Evolutionary conservation across 2,113 vertebrate species (phyloP), one percentile per base, ranked within the genome.

Genomic region (Archilochus colubris): DNA sequence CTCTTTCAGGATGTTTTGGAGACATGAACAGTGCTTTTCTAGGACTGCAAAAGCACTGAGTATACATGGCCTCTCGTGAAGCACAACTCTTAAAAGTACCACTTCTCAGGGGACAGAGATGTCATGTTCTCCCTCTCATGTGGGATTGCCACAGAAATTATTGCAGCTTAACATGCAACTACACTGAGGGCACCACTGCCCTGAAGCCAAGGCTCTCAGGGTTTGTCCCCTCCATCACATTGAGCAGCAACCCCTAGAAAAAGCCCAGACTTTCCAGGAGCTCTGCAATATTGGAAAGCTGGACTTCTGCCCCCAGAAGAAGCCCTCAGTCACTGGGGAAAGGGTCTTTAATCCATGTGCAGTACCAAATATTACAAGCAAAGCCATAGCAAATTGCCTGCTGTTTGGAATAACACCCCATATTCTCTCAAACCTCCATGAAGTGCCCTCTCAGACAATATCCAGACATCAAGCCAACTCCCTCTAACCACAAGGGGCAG

Each of bases 61-160:
- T 6, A 36, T 1, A 3, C 21, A 3, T 0, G 1, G 14, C 11
- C 55, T 11, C 20, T 11, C 20, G 0, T 4, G 28, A 14, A 86
- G 31, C 40, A 28, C 66, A 51, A 43, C 38, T 54, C 53, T 68
- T 25, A 0, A 40, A 5, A 36, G 33, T 2, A 46, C 53, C n/a
- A 50, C 59, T 57, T 27, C n/a, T 72, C 46, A 8, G 48, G 69
- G n/a, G 58, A 79, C 30, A 68, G 18, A 33, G 44, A 30, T 33
- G 50, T 22, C 81, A 67, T 0, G 0, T 1, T 55, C 63, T 86
- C 64, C 77, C 27, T 9, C 6, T 1, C 48, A 3, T 0, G 0
- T 5, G 48, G 36, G 3, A 58, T 27, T 22, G 28, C 83, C 87
- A 27, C 18, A 36, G 75, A 17, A 54, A 46, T 18, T 72, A 1